Base-by-base conservation (phyloP, 2,888 invertebrate species). In the Amphipoea oculea region DNA sequence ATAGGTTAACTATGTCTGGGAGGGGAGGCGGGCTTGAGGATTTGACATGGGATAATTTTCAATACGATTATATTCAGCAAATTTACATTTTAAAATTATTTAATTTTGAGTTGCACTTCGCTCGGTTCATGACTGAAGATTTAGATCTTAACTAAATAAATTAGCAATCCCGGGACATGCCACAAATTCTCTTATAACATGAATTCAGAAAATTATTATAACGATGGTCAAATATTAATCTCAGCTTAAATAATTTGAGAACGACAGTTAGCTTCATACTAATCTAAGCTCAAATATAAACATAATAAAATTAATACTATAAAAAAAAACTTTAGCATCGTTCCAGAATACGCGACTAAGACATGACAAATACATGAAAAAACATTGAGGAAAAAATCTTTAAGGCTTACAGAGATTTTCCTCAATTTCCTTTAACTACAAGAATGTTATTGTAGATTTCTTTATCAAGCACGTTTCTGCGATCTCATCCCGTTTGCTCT, bases 391-490 rank as follows among this genome's bases (percentile, higher is more conserved):
- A 45, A 40, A 45, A 63, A 81, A 60, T 42, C n/a, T 60, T 67
- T 20, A 20, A 63, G 17, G 17, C 42, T 69, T 57, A 57, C 20
- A 29, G 23, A 65, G 65, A 73, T 57, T 70, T 73, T 62, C 82
- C 82, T 63, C 82, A 67, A 54, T 67, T 67, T 66, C 20, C 57
- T 70, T 66, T 68, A 62, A 74, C 65, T 69, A 62, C 48, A 80
- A 77, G 60, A 75, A 76, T 62, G 73, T 84, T 76, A 77, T 73
- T 79, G 72, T 81, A 81, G 63, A 79, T 68, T 82, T 78, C 63
- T 83, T 79, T 82, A 78, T 79, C 74, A 54, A 77, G 66, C 84
- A 82, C 78, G 76, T 86, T 83, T 83, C 60, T 82, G 81, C 81
- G 69, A 78, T 79, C 81, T 80, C 85, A 89, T 87, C 80, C 81